Conservation (phyloP, 2,113 vertebrate genomes). For the Nanorana parkeri region DNA sequence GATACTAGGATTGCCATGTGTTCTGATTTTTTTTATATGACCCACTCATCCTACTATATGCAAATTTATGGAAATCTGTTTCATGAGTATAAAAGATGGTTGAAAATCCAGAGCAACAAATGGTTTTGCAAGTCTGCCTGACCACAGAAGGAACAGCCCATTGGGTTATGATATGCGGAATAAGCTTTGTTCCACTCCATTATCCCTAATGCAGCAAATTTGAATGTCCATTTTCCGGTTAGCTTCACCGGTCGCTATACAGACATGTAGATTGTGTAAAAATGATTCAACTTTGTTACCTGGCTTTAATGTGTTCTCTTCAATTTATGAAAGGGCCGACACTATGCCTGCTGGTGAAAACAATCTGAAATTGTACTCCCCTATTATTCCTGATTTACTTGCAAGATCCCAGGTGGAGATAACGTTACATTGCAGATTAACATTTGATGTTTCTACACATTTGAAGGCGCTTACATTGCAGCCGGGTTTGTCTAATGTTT, state of each 20-base stretch:
- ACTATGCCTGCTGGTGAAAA: neutral
- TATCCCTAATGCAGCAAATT: conserved; percentile 36
- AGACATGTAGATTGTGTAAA: neutral
- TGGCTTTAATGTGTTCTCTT: conserved; percentile 16
- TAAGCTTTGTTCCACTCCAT: conserved; percentile 28
- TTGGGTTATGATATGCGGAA: conserved; percentile 14
- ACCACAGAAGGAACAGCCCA: neutral
- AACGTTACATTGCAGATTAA: neutral
- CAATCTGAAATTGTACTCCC: neutral
- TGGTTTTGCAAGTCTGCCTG: neutral
- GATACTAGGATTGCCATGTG: no score
- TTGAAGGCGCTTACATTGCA: neutral
- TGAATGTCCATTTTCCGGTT: conserved; percentile 30
- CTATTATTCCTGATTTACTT: conserved; percentile 16
- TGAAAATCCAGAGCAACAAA: neutral
- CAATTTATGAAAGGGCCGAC: conserved; percentile 5
- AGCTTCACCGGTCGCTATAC: conserved; percentile 19
- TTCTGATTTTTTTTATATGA: no score
- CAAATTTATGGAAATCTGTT: no score
- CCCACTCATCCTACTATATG: no score
- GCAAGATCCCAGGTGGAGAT: conserved; percentile 10
- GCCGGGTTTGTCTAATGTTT: neutral
- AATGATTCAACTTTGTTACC: conserved; percentile 31
- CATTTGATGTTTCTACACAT: conserved; percentile 5
- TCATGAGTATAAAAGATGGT: no score